Conservation (phyloP, 2,888 invertebrate genomes). For the Oxyteleia sp. region DNA sequence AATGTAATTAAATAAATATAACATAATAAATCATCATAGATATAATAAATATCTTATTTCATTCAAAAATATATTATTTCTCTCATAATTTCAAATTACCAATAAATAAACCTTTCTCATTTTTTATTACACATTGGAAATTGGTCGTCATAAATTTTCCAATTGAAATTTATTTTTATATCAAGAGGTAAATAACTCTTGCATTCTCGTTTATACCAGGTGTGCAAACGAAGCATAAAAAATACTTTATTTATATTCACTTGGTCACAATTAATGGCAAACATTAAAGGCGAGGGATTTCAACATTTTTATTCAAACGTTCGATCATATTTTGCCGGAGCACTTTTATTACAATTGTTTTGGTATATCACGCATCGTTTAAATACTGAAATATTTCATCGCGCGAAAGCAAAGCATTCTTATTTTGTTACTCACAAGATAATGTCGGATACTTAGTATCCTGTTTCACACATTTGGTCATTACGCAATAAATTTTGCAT, state of each 20-base stretch:
- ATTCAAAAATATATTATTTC: too few species aligned
- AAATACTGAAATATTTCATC: constrained; percentile 9
- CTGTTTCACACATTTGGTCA: constrained; percentile 5
- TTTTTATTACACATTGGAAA: too few species aligned
- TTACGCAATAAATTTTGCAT: constrained; percentile 39
- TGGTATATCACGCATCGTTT: constrained; percentile 1
- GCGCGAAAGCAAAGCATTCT: neutral
- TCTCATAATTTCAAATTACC: too few species aligned
- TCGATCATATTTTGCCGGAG: neutral
- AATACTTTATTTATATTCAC: neutral
- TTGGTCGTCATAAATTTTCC: too few species aligned
- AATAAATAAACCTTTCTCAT: too few species aligned
- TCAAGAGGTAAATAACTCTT: neutral
- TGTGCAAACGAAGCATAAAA: neutral
- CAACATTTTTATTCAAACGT: constrained; percentile 4
- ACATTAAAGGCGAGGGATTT: constrained; percentile 14
- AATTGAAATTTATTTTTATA: neutral
- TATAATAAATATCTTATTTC: too few species aligned
- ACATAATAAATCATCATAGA: too few species aligned
- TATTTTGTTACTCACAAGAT: neutral
- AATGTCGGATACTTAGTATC: neutral
- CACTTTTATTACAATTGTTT: constrained; percentile 18
- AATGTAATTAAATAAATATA: too few species aligned
- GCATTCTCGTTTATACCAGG: neutral
- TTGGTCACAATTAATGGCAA: neutral